Percentiles rank a stretch among this genome's conserved stretches.
These are phyloP conservation scores for Cossypha niveicapilla DNA, from an alignment of 2,797 vertebrate species.

Conservation along the genomic window DNA sequence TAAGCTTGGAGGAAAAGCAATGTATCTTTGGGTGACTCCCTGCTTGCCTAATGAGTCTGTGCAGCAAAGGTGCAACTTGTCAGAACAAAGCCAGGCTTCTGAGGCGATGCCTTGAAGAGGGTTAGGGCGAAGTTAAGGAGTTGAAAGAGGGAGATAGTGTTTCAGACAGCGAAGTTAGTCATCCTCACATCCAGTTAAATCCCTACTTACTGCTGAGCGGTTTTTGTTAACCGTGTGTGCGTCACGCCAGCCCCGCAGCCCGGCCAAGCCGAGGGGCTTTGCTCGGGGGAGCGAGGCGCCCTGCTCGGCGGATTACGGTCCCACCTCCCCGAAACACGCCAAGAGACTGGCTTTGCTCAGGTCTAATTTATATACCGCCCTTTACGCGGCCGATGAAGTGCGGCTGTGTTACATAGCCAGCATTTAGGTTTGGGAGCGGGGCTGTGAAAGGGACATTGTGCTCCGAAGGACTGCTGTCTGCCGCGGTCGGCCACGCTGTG, in stretches of 20 bases:
- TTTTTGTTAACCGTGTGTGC: not conserved
- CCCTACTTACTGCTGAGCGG: not conserved
- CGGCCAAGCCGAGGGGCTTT: not conserved
- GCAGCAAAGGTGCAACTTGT: conserved; percentile 13
- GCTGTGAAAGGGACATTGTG: conserved; percentile 16
- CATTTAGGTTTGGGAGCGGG: not conserved
- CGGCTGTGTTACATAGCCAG: not conserved
- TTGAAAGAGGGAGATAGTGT: conserved; percentile 24
- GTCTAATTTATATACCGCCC: not conserved
- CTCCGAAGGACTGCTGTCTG: not conserved
- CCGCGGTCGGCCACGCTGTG: not conserved
- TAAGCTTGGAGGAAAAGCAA: not conserved
- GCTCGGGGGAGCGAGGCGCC: not conserved
- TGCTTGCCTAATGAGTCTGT: not conserved
- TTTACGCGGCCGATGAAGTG: not conserved
- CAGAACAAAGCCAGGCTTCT: conserved; percentile 26
- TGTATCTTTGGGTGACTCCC: conserved; percentile 21
- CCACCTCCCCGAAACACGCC: not conserved
- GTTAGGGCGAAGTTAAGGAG: not conserved
- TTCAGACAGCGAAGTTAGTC: conserved; percentile 37
- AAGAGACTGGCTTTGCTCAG: not conserved
- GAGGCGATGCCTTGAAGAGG: not conserved
- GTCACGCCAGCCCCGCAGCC: not conserved
- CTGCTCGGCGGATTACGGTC: not conserved
- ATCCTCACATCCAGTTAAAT: conserved; percentile 6